A percentile compares a stretch with the other conserved stretches of the same genome.
Evolutionary conservation across 1,140 invertebrate genomes (phyloP).

Genomic region (Drosophila ercepeae): DNA sequence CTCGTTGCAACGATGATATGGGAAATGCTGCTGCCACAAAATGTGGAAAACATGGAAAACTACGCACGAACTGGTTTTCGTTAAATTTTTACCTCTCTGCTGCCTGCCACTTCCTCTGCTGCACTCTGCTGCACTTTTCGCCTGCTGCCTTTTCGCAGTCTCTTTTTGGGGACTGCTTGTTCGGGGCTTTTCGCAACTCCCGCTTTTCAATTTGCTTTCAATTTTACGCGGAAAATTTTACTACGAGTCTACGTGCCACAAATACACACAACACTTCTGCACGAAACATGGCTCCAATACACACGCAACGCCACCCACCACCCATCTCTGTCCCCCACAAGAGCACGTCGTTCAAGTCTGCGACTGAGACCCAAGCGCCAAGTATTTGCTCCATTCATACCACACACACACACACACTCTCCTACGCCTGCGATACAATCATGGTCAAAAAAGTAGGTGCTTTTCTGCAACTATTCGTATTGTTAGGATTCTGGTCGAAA

Average conservation of each 20-base stretch:
- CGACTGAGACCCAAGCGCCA: slow-evolving; percentile 16
- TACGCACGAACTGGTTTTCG: slow-evolving; percentile 40
- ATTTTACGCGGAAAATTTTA: slow-evolving; percentile 81
- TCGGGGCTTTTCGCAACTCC: slow-evolving; percentile 10
- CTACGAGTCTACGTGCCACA: slow-evolving; percentile 64
- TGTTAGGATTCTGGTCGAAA: no score
- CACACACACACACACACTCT: slow-evolving; percentile 47
- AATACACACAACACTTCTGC: slow-evolving; percentile 16
- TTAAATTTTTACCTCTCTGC: not conserved
- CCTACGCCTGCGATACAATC: not conserved
- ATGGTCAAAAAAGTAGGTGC: not conserved
- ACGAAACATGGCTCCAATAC: slow-evolving; percentile 2
- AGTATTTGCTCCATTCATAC: slow-evolving; percentile 81
- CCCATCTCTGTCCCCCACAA: slow-evolving; percentile 6
- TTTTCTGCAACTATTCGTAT: no score
- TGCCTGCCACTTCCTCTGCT: not conserved
- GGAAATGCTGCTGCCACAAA: slow-evolving; percentile 46
- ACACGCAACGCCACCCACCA: slow-evolving; percentile 10
- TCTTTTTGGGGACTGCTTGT: not conserved
- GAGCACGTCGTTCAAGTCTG: slow-evolving; percentile 34
- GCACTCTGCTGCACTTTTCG: not conserved
- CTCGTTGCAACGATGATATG: slow-evolving; percentile 54
- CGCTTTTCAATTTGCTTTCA: slow-evolving; percentile 71
- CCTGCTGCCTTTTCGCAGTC: not conserved
- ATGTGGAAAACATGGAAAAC: slow-evolving; percentile 50